Conservation (phyloP, 2,888 invertebrate species). For the Ormyrus thymus region DNA sequence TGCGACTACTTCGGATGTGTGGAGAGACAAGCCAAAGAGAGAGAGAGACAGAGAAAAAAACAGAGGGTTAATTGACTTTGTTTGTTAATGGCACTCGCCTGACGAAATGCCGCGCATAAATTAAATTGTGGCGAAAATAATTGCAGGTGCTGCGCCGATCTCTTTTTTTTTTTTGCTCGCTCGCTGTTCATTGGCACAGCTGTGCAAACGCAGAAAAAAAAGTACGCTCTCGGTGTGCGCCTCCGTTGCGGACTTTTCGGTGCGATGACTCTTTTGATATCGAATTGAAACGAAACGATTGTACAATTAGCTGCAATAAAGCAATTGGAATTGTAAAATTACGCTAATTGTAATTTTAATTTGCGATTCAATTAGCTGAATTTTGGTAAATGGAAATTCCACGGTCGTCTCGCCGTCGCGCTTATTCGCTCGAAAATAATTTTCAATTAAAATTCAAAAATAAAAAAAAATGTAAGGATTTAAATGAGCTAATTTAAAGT, state of each 20-base stretch:
- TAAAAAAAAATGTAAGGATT: too few species aligned
- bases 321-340: too few species aligned
- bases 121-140: conserved; percentile 47
- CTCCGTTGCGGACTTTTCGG: background rate
- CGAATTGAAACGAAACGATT: background rate
- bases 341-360: too few species aligned
- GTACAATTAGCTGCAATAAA: too few species aligned
- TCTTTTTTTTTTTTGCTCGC: background rate
- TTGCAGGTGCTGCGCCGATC: conserved; percentile 15
- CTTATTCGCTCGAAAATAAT: too few species aligned
- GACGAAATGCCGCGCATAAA: conserved; percentile 42
- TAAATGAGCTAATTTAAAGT: too few species aligned
- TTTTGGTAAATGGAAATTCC: too few species aligned
- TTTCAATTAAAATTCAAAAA: too few species aligned
- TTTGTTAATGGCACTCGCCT: conserved; percentile 21
- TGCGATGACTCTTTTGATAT: background rate
- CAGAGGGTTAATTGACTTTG: conserved; percentile 42
- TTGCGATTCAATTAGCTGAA: background rate
- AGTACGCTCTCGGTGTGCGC: too few species aligned
- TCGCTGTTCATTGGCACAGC: conserved; percentile 23
- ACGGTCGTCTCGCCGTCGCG: too few species aligned
- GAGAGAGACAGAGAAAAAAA: background rate
- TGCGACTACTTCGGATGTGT: background rate
- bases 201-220: conserved; percentile 1
- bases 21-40: background rate